These are phyloP conservation scores for Alfaro cultratus DNA, from an alignment of 2,797 vertebrate genomes.

Conservation along the genomic window DNA sequence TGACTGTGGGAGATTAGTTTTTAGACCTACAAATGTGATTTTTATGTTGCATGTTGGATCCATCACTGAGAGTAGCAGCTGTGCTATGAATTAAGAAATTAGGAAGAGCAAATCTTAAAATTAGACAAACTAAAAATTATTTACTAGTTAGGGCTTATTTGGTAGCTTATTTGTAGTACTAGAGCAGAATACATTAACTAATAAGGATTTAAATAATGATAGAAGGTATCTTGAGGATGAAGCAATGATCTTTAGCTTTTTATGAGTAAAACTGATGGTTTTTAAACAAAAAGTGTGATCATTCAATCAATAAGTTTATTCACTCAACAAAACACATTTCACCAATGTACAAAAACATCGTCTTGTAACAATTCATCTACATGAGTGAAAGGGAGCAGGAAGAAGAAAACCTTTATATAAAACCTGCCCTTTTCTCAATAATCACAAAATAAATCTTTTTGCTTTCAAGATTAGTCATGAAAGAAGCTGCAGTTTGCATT, in stretches of 20 bases:
- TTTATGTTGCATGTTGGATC: neutral
- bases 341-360: too few species aligned
- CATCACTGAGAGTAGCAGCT: neutral
- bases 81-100: neutral
- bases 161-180: neutral
- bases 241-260: neutral
- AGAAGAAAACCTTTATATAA: too few species aligned
- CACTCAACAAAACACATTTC: too few species aligned
- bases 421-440: too few species aligned
- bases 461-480: neutral
- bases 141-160: neutral
- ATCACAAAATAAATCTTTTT: too few species aligned
- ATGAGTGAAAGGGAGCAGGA: too few species aligned
- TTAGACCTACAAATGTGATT: neutral
- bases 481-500: neutral
- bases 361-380: too few species aligned
- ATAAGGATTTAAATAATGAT: neutral
- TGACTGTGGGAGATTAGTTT: neutral
- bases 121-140: neutral
- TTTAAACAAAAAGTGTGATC: neutral
- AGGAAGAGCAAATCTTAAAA: neutral
- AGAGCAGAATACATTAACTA: neutral
- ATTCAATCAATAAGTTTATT: too few species aligned
- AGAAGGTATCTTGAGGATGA: neutral
- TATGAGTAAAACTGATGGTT: neutral